Percentiles rank a stretch among this genome's conserved stretches.
phyloP scores from a whole-genome alignment of 35 echinoderm and acorn worm genomes.

The Heliocidaris tuberculata region DNA sequence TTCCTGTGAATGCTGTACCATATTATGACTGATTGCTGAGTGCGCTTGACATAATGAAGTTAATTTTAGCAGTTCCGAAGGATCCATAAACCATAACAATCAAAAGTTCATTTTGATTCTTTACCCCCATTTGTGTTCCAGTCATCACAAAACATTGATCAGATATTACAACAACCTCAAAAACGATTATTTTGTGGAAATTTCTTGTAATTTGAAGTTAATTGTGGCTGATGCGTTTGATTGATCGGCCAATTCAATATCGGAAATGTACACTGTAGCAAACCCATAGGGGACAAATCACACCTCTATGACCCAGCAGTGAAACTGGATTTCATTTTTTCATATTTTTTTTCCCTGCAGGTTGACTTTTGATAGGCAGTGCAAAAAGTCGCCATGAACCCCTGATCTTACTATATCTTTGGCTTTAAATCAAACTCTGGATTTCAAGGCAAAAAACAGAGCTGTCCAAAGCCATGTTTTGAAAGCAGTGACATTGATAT shows the following conservation, averaged over 20 bases:
- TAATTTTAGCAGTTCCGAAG: not conserved
- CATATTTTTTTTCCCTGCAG: not conserved
- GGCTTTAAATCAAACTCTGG: not conserved
- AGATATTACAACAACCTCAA: not conserved
- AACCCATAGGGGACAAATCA: constrained; percentile 16
- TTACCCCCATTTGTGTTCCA: not conserved
- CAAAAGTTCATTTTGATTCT: not conserved
- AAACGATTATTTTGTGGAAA: not conserved
- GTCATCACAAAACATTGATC: not conserved
- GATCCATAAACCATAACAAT: not conserved
- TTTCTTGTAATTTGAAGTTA: constrained; percentile 45
- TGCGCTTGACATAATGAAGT: not conserved
- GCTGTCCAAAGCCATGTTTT: constrained; percentile 8
- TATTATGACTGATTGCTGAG: not conserved
- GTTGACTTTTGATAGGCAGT: constrained; percentile 10
- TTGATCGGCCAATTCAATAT: not conserved
- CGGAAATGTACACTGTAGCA: constrained; percentile 9
- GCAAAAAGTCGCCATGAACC: not conserved
- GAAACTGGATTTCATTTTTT: not conserved
- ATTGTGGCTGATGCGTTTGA: constrained; percentile 3
- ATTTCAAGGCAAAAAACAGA: not conserved
- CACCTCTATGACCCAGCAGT: not conserved
- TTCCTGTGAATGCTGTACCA: not conserved
- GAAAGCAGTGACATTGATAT: constrained; percentile 31
- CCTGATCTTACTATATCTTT: not conserved